These are phyloP conservation scores for Ips typographus DNA, from an alignment of 1,140 invertebrate species.

Conservation along the genomic window DNA sequence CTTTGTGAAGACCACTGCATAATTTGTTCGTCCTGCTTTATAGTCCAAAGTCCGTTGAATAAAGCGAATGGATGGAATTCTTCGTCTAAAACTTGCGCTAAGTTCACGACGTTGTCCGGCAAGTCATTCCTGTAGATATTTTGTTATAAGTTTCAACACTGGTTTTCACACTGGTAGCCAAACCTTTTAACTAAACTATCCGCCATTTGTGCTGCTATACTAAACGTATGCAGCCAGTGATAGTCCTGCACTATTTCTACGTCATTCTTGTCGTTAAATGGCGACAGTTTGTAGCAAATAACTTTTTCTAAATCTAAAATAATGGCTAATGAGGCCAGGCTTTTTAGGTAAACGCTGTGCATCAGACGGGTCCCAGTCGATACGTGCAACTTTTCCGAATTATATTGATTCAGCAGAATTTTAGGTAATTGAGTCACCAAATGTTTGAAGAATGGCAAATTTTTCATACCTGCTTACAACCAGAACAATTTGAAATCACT, in stretches of 20 bases:
- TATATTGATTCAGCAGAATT: conserved; percentile 59
- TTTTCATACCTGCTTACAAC: conserved; percentile 51
- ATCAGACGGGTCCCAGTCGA: conserved; percentile 62
- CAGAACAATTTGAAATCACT: too few species aligned
- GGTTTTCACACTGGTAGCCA: background rate
- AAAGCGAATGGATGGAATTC: conserved; percentile 49
- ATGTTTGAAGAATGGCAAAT: conserved; percentile 60
- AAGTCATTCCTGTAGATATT: conserved; percentile 50
- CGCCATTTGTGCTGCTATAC: conserved; percentile 58
- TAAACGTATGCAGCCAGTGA: conserved; percentile 63
- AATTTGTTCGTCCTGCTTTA: conserved; percentile 63
- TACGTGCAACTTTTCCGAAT: conserved; percentile 61
- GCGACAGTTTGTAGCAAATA: conserved; percentile 56
- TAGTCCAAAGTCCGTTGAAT: conserved; percentile 58
- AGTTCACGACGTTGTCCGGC: conserved; percentile 53
- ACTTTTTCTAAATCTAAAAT: conserved; percentile 60
- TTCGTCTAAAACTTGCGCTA: conserved; percentile 38
- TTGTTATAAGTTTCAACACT: background rate
- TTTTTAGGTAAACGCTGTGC: conserved; percentile 64
- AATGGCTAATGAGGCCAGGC: conserved; percentile 59
- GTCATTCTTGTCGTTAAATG: conserved; percentile 52
- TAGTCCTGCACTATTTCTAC: conserved; percentile 55
- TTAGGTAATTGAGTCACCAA: conserved; percentile 58
- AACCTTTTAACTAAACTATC: conserved; percentile 55
- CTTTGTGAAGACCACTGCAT: conserved; percentile 64